Base-by-base conservation (phyloP, 2,888 invertebrate genomes). In the Eristalis intricaria region DNA sequence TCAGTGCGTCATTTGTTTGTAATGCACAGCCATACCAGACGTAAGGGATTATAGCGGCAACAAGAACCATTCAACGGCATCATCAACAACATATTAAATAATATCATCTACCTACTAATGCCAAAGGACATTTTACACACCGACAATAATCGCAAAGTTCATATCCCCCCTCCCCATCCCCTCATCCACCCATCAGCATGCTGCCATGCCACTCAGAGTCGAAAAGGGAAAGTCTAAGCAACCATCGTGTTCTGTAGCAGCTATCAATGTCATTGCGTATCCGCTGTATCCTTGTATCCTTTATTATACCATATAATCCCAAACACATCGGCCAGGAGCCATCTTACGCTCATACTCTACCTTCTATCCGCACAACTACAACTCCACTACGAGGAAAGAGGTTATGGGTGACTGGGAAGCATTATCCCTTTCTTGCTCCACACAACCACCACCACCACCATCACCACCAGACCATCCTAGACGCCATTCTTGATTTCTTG, bases 401-500 rank as follows among this genome's bases (percentile, higher is more conserved):
- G 81, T 43, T 69, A 81, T 70, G 81, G 70, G 81, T 75, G 81
- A 81, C 56, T 75, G 56, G 65, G 56, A 61, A 26, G 74, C 29
- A 75, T 75, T 81, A 81, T 75, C 80, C 80, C 65, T 70, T 56
- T 69, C 61, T 23, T 58, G n/a, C 58, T 38, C 29, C 29, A 71
- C 50, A 60, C 77, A 32, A 8, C 32, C 32, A 32, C 70, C 13
- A 19, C 43, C 19, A 19, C n/a, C 50, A 60, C 77, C 8, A 8
- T 10, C 32, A 32, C 70, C 13, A 19, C 43, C 19, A 19, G n/a
- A n/a, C n/a, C 58, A 40, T 56, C 61, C 71, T 69, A 63, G 85
- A 85, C 85, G 85, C 85, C 77, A 85, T 85, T 68, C 64, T 85
- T 85, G 82, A 69, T 85, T 80, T 61, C 77, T 82, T 73, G 63